Evolutionary conservation across 2,797 vertebrate genomes (phyloP).

Genomic region (Crocodylus rhombifer): DNA sequence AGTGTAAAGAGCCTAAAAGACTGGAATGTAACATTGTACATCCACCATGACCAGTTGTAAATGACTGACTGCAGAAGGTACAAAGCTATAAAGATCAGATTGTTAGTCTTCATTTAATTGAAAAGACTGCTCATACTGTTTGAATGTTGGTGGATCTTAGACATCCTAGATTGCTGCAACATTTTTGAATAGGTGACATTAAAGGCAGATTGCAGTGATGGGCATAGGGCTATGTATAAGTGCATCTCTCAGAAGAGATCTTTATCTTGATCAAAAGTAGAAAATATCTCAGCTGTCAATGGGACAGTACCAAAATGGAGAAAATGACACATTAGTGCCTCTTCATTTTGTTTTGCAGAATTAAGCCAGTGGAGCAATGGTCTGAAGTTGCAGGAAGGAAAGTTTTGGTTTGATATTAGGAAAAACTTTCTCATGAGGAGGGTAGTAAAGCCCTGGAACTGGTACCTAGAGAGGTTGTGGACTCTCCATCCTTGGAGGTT

Average conservation of each 20-base stretch:
- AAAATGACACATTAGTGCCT: neutral
- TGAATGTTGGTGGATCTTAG: neutral
- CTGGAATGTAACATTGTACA: neutral
- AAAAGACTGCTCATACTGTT: neutral
- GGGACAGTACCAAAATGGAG: constrained; percentile 44
- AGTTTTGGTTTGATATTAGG: too few relatives aligned
- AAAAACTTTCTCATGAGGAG: too few relatives aligned
- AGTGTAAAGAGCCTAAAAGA: neutral
- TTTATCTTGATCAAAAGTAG: constrained; percentile 62
- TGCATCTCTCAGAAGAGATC: constrained; percentile 19
- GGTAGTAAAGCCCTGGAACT: too few relatives aligned
- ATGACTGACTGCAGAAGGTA: neutral
- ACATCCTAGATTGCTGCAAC: neutral
- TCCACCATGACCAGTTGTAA: neutral
- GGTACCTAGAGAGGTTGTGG: too few relatives aligned
- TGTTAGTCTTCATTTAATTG: neutral
- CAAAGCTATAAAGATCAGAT: neutral
- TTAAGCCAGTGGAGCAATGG: constrained; percentile 32
- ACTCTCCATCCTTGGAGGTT: too few relatives aligned
- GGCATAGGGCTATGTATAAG: constrained; percentile 30
- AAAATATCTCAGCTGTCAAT: constrained; percentile 4
- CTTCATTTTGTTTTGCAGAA: constrained; percentile 50
- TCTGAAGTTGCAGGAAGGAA: too few relatives aligned
- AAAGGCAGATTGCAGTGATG: neutral
- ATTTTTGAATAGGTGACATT: constrained; percentile 30